Evolutionary conservation across 2,797 vertebrate species (phyloP).

Genomic region (Enoplosus armatus): DNA sequence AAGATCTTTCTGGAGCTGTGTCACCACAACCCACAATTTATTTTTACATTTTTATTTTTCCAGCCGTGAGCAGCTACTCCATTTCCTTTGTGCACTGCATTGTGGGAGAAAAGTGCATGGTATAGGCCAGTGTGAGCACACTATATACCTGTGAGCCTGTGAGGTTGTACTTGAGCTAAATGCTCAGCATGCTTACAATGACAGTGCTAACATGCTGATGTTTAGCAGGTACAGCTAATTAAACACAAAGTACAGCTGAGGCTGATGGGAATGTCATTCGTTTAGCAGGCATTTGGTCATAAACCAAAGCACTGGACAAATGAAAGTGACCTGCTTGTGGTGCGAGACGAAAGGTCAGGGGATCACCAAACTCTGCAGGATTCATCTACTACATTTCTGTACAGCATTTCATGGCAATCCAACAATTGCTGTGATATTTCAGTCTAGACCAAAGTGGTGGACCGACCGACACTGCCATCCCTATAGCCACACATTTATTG

Average conservation of each 20-base stretch:
- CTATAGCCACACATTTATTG: rapidly evolving
- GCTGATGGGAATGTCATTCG: too few relatives aligned
- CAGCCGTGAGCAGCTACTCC: background rate
- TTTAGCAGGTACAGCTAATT: background rate
- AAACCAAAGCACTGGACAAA: background rate
- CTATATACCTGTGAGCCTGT: too few relatives aligned
- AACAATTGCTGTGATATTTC: background rate
- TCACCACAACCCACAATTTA: background rate
- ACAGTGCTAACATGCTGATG: background rate
- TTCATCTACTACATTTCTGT: background rate
- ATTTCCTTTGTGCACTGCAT: background rate
- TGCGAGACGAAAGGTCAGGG: background rate
- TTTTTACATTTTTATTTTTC: background rate
- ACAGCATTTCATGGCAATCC: background rate
- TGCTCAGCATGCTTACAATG: too few relatives aligned
- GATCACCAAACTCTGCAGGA: background rate
- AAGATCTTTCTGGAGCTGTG: background rate
- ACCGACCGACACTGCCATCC: too few relatives aligned
- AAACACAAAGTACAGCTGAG: background rate
- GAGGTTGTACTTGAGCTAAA: background rate
- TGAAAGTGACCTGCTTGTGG: background rate
- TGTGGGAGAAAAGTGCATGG: background rate
- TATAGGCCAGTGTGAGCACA: too few relatives aligned
- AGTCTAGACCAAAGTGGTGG: background rate
- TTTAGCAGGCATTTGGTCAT: background rate